A percentile compares a stretch with the other conserved stretches of the same genome.
Evolutionary conservation across 2,113 vertebrate species (phyloP).

Genomic region (Parus major): DNA sequence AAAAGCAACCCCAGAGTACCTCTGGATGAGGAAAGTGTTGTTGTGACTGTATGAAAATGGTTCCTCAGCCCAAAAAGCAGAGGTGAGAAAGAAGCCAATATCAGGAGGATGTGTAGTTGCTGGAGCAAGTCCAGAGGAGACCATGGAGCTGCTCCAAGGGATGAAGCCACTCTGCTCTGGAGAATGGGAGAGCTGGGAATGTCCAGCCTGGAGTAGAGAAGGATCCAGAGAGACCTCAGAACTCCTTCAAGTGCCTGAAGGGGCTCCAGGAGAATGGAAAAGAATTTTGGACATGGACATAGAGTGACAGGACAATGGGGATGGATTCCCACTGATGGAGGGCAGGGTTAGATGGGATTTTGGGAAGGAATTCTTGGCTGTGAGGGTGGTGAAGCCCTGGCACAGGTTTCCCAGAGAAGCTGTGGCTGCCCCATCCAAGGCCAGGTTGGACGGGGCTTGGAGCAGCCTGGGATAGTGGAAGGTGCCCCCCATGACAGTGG

Average conservation of each 20-base stretch:
- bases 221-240: rapidly evolving
- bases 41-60: not conserved
- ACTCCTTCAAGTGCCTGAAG: not conserved
- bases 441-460: rapidly evolving
- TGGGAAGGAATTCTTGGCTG: not conserved
- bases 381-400: not conserved
- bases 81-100: not conserved
- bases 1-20: not conserved
- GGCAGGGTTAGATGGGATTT: not conserved
- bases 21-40: not conserved
- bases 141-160: rapidly evolving
- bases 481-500: no score
- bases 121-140: not conserved
- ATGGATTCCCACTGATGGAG: not conserved
- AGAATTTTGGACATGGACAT: not conserved
- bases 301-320: not conserved
- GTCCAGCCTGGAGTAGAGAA: not conserved
- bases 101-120: not conserved
- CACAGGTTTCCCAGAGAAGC: not conserved
- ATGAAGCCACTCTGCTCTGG: not conserved
- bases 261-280: not conserved
- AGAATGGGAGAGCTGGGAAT: not conserved
- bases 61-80: not conserved
- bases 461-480: not conserved
- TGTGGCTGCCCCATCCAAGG: not conserved